Conservation (phyloP, 2,888 invertebrate genomes). For the Monochamus alternatus region DNA sequence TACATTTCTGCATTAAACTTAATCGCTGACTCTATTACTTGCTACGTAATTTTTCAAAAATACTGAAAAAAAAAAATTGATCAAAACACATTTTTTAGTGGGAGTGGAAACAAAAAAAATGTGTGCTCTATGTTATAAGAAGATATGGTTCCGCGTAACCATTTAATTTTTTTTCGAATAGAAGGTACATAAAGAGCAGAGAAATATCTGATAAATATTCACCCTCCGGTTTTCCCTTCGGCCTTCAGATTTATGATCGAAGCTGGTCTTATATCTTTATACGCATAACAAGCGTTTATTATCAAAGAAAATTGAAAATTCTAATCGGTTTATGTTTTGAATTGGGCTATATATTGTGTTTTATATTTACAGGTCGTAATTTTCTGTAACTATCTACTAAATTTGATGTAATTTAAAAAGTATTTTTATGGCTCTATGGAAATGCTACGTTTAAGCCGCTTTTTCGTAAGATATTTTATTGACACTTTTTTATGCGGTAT, state of each 20-base stretch:
- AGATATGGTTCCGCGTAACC: too few relatives aligned
- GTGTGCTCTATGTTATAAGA: too few relatives aligned
- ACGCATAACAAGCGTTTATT: slow-evolving; percentile 26
- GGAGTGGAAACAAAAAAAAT: too few relatives aligned
- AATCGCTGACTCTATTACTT: too few relatives aligned
- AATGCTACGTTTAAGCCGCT: neutral
- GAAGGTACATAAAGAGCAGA: slow-evolving; percentile 10
- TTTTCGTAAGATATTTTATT: neutral
- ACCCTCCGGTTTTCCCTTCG: slow-evolving; percentile 53
- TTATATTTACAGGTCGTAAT: slow-evolving; percentile 19
- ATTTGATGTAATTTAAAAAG: neutral
- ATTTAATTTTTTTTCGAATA: neutral
- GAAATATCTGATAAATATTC: slow-evolving; percentile 59
- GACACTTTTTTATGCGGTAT: neutral
- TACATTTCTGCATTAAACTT: too few relatives aligned
- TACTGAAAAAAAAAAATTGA: too few relatives aligned
- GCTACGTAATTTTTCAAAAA: too few relatives aligned
- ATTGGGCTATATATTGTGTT: slow-evolving; percentile 38
- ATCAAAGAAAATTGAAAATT: slow-evolving; percentile 41
- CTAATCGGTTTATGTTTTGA: slow-evolving; percentile 42
- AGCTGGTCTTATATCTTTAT: slow-evolving; percentile 31
- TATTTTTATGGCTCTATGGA: neutral
- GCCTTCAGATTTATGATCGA: slow-evolving; percentile 50
- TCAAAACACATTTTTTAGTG: too few relatives aligned
- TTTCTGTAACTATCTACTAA: slow-evolving; percentile 17